Base-by-base conservation (phyloP, 1,140 invertebrate genomes). In the Cataglyphis hispanica region DNA sequence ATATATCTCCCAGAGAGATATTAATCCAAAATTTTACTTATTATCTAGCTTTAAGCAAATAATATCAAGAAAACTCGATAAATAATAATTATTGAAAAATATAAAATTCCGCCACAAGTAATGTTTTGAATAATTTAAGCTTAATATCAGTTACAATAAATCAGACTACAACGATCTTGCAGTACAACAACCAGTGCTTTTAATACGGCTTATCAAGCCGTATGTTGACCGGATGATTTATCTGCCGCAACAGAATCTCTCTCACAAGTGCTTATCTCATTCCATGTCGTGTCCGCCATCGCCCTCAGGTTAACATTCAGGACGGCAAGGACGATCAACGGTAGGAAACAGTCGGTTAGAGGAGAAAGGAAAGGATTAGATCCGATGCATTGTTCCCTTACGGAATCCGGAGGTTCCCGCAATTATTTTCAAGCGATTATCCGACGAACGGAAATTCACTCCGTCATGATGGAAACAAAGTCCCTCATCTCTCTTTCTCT, bases 401-500 rank as follows among this genome's bases (percentile, higher is more conserved):
- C 46, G 72, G 72, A 75, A 77, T 84, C 60, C 74, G 70, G 70
- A 76, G 70, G 72, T 75, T 40, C 58, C 70, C 60, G 60, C 74
- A 84, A 84, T 84, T 84, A 84, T 84, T 84, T 76, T 75, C 81
- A 43, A 77, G 60, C 70, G 70, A 72, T 60, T 25, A 84, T 76
- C 60, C 81, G 81, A 84, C 81, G 72, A 64, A 63, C 70, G 81
- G 46, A 84, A 77, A 84, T 77, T 74, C 72, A 84, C 81, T 84
- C 80, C 25, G 60, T 84, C 81, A 25, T 58, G 70, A 25, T 64
- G 74, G 74, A 80, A 85, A 85, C 84, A 80, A 85, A 78, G 76
- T 78, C 43, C 13, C 43, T 70, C 43, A 8, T 70, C 43, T 22
- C 40, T 67, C 19, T 56, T 43, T 66, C 16, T 66, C 43, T 8